A percentile compares a stretch with the other conserved stretches of the same genome.
Evolutionary conservation across 2,797 vertebrate species (phyloP).

Genomic region (Neopelma chrysocephalum): DNA sequence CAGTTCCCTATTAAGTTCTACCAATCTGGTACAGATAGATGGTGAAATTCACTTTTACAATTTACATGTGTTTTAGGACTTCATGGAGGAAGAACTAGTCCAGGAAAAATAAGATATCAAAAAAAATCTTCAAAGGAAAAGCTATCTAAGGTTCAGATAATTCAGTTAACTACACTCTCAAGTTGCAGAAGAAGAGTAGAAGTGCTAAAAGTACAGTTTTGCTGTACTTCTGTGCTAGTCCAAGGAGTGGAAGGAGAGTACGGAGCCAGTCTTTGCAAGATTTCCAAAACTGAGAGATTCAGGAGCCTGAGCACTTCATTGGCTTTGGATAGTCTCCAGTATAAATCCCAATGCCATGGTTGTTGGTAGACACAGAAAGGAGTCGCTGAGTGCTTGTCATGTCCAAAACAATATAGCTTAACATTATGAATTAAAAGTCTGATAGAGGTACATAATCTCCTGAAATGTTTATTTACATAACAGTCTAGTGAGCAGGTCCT

Average conservation of each 20-base stretch:
- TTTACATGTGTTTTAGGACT: neutral
- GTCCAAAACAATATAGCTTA: neutral
- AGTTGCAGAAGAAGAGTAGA: neutral
- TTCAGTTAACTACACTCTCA: neutral
- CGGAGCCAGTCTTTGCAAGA: neutral
- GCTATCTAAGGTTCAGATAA: neutral
- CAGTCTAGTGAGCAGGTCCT: neutral
- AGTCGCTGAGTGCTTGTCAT: neutral
- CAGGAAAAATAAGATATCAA: neutral
- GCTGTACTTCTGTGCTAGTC: neutral
- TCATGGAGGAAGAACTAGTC: neutral
- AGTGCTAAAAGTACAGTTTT: neutral
- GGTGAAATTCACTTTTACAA: neutral
- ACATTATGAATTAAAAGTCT: conserved; percentile 25
- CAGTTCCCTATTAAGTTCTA: neutral
- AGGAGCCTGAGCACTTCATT: neutral
- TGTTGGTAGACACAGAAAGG: neutral
- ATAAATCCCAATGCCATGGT: neutral
- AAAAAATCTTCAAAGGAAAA: neutral
- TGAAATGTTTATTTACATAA: conserved; percentile 51
- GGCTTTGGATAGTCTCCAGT: neutral
- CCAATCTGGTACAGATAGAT: neutral
- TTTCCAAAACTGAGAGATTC: neutral
- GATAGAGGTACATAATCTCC: neutral
- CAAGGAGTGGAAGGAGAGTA: neutral